Evolutionary conservation across 2,797 vertebrate genomes (phyloP).

Genomic region (Melanogrammus aeglefinus): DNA sequence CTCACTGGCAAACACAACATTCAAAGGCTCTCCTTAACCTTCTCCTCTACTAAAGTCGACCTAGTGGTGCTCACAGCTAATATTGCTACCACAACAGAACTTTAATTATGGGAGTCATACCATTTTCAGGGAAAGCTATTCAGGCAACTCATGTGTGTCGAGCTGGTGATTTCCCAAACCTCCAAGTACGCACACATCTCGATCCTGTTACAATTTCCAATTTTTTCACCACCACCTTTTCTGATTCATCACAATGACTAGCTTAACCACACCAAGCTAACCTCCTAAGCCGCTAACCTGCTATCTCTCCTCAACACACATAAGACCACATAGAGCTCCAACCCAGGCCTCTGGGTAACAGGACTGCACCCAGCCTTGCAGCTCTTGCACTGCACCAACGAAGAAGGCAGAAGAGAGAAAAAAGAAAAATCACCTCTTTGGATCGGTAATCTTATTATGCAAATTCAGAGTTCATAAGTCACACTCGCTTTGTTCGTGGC

Average conservation of each 20-base stretch:
- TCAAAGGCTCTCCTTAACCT: too few relatives aligned
- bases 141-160: too few relatives aligned
- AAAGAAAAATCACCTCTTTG: constrained; percentile 41
- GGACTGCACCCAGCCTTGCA: background rate
- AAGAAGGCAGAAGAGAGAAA: background rate
- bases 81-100: too few relatives aligned
- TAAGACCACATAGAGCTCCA: background rate
- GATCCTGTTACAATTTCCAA: too few relatives aligned
- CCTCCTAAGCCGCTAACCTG: background rate
- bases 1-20: too few relatives aligned
- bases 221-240: too few relatives aligned
- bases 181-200: too few relatives aligned
- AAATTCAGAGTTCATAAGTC: constrained; percentile 68
- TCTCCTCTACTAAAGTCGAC: too few relatives aligned
- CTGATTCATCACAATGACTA: background rate
- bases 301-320: background rate
- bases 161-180: too few relatives aligned
- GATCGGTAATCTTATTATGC: constrained; percentile 67
- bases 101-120: too few relatives aligned
- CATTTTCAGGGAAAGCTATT: too few relatives aligned
- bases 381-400: background rate
- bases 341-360: background rate
- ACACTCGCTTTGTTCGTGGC: constrained; percentile 49
- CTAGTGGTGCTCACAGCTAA: too few relatives aligned
- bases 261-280: background rate